Conservation (phyloP, 2,113 vertebrate species). For the Cyphomyrus plagiostoma region DNA sequence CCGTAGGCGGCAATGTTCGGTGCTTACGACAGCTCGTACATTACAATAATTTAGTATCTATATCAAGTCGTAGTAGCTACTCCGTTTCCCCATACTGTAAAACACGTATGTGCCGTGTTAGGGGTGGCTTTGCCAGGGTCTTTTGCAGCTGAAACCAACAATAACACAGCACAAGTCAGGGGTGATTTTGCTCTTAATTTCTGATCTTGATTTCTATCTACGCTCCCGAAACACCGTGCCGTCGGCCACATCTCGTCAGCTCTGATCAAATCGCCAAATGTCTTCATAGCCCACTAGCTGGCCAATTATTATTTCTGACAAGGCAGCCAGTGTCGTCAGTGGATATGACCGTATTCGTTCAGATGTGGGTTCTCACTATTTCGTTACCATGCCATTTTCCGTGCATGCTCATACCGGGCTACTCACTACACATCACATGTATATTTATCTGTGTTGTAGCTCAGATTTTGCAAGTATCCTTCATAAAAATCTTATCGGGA, state of each 20-base stretch:
- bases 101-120: neutral
- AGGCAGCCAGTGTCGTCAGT: neutral
- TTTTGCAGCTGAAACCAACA: neutral
- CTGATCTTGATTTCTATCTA: neutral
- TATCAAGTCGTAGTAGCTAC: neutral
- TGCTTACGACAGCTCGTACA: neutral
- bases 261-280: neutral
- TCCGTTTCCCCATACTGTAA: neutral
- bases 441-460: neutral
- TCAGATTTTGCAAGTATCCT: neutral
- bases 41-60: neutral
- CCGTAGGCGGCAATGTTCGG: conserved; percentile 11
- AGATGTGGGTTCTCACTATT: neutral
- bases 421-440: neutral
- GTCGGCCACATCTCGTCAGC: neutral
- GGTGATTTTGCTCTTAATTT: neutral
- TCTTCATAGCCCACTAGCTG: neutral
- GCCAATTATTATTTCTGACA: neutral
- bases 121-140: neutral
- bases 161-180: neutral
- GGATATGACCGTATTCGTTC: neutral
- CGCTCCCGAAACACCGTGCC: neutral
- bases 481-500: neutral
- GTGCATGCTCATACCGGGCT: neutral
- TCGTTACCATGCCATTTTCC: neutral